phyloP scores from a whole-genome alignment of 2,113 vertebrate genomes.

The Gymnogyps californianus region DNA sequence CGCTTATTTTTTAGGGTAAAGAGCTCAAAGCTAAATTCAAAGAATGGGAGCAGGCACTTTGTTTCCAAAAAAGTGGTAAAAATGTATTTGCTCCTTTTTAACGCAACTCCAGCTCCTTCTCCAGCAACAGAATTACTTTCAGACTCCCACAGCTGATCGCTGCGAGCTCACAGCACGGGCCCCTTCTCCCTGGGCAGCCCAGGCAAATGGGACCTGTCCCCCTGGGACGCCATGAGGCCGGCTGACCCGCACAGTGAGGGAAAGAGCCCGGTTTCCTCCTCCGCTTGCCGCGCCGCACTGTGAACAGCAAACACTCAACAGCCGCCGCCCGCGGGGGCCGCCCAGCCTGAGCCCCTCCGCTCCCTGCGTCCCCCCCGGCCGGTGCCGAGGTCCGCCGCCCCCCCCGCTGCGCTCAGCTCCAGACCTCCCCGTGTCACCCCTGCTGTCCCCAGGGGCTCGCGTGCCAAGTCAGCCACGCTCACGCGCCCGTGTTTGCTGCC shows the following conservation, averaged over 20 bases:
- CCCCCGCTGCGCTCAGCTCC: not conserved
- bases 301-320: accelerated
- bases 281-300: accelerated
- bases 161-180: not conserved
- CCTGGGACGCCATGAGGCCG: not conserved
- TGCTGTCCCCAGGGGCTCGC: not conserved
- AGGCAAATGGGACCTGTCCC: not conserved
- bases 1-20: not conserved
- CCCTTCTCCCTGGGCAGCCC: not conserved
- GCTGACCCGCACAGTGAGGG: not conserved
- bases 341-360: not conserved
- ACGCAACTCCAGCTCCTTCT: not conserved
- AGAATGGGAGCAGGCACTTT: not conserved
- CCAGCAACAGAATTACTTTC: not conserved
- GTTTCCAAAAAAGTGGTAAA: not conserved
- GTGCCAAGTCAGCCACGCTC: not conserved
- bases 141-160: not conserved
- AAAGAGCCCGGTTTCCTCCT: not conserved
- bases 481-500: no score
- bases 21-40: not conserved
- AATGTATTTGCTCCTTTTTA: not conserved
- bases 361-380: accelerated
- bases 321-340: not conserved
- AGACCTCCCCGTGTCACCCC: not conserved
- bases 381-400: accelerated